A percentile compares a stretch with the other conserved stretches of the same genome.
These are phyloP conservation scores for Hyaena hyaena DNA, from an alignment of 2,113 vertebrate species.

Conservation along the genomic window DNA sequence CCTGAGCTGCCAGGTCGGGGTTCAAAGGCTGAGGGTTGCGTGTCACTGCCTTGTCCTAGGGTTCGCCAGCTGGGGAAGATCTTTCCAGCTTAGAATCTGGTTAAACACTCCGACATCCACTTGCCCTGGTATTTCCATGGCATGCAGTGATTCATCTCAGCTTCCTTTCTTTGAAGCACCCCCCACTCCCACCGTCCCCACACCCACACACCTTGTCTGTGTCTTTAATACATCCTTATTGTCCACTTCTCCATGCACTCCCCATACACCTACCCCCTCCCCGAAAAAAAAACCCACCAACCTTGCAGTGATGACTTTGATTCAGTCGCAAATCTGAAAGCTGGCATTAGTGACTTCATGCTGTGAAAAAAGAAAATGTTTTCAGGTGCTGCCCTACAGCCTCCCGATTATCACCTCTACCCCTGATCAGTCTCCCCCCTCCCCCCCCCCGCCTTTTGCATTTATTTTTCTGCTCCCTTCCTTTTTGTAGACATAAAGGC, in stretches of 20 bases:
- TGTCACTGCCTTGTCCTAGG: not conserved
- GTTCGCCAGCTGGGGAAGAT: conserved; percentile 50
- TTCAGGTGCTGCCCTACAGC: conserved; percentile 38
- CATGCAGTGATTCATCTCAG: conserved; percentile 47
- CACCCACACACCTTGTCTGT: not conserved
- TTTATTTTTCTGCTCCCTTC: not conserved
- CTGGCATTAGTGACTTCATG: conserved; percentile 62
- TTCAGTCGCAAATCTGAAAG: conserved; percentile 76
- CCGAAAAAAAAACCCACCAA: not conserved
- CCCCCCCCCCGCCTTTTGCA: not conserved
- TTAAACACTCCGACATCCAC: conserved; percentile 50
- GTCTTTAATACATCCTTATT: conserved; percentile 18
- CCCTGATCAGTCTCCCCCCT: not conserved
- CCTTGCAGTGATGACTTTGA: conserved; percentile 61
- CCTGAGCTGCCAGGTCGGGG: conserved; percentile 53
- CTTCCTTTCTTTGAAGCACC: conserved; percentile 42
- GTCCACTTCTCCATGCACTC: not conserved
- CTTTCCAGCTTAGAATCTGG: conserved; percentile 47
- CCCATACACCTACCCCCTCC: not conserved
- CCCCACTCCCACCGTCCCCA: not conserved
- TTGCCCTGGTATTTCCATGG: conserved; percentile 57
- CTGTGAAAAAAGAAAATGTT: conserved; percentile 76
- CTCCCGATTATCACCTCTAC: not conserved
- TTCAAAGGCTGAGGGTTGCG: conserved; percentile 62
- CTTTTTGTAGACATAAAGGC: conserved; percentile 24